Conservation (phyloP, 2,888 invertebrate species). For the Strigamia maritima region DNA sequence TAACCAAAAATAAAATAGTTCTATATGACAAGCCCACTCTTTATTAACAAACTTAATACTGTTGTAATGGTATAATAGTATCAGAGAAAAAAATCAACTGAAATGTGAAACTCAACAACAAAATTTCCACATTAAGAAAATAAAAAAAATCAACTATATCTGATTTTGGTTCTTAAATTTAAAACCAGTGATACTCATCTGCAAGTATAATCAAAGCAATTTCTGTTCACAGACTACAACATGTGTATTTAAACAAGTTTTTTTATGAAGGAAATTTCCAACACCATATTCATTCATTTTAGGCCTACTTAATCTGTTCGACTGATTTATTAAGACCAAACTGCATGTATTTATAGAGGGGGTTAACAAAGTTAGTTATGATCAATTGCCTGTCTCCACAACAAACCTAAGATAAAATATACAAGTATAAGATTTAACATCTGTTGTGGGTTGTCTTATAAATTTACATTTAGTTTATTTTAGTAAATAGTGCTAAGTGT, state of each 20-base stretch:
- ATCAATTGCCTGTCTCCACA: neutral
- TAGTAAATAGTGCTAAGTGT: neutral
- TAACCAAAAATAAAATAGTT: too few species aligned
- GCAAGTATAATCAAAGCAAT: neutral
- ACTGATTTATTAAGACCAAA: neutral
- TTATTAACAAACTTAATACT: too few species aligned
- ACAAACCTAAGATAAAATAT: neutral
- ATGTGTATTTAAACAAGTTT: neutral
- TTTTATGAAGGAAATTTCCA: neutral
- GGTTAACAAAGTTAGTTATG: neutral
- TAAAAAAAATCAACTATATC: neutral
- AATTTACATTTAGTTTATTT: neutral
- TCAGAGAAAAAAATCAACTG: too few species aligned
- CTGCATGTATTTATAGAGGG: neutral
- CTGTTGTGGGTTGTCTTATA: neutral
- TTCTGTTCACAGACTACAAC: neutral
- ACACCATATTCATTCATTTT: neutral
- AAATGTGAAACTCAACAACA: too few species aligned
- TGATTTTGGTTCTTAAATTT: neutral
- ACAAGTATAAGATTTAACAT: neutral
- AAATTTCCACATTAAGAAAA: neutral
- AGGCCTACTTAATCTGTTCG: neutral
- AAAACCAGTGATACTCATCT: neutral
- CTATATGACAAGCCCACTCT: too few species aligned
- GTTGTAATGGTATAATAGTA: too few species aligned